Evolutionary conservation across 2,888 invertebrate genomes (phyloP), one percentile per base, ranked within the genome.

Genomic region (Ferrisia virgata): DNA sequence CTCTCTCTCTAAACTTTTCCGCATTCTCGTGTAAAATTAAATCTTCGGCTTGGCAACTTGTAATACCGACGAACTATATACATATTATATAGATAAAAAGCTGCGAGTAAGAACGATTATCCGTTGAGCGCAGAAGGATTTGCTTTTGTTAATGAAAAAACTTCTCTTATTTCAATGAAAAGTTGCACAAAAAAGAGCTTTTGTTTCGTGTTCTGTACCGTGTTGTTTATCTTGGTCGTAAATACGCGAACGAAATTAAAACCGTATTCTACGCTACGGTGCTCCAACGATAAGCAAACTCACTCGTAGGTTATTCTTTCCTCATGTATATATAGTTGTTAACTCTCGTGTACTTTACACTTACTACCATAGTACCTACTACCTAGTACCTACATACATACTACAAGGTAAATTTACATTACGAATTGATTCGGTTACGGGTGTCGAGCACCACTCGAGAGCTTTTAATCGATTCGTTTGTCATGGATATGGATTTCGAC

Each of bases 91-190:
- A 13, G 58, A 64, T 64, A 64, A 64, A 64, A 64, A 28, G 25
- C 28, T 28, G 39, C 39, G 39, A 39, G 5, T 39, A 39, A 47
- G n/a, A 47, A 47, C 47, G 47, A 47, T 47, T 47, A 47, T 47
- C 9, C 58, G 58, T 1, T 25, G 58, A 53, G 69, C 69, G 31
- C 69, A 13, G 2, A 47, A 72, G n/a, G 72, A 15, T 72, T 72
- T 47, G 47, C 47, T 47, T n/a, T 47, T 36, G 72, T 72, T 72
- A 36, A 72, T 72, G 72, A 72, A 72, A 72, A 33, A 72, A 72
- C n/a, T 33, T 72, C 72, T 72, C 31, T 72, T 72, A 33, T 64
- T 64, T 64, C 64, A 28, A 28, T 64, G 72, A 72, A 72, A 72
- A 33, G 72, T 33, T 47, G 47, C 4, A 8, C 47, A 47, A 47